phyloP scores from a whole-genome alignment of 2,113 vertebrate genomes.

The Chamaea fasciata region DNA sequence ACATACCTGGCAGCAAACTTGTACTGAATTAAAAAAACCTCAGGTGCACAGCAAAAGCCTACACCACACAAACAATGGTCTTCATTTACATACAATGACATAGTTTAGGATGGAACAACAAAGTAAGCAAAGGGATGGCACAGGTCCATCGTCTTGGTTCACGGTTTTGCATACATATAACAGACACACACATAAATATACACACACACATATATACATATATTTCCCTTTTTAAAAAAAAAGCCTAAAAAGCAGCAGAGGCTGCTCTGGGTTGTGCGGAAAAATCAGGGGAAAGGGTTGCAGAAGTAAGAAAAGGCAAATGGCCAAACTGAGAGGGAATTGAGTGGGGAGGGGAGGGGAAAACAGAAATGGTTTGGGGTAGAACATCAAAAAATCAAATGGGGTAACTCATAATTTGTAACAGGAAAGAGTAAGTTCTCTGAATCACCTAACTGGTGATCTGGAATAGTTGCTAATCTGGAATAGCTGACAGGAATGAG shows the following conservation, averaged over 20 bases:
- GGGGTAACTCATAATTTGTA: neutral
- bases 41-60: neutral
- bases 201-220: neutral
- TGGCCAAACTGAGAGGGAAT: neutral
- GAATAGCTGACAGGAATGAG: neutral
- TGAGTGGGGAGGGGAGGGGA: rapidly evolving
- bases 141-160: neutral
- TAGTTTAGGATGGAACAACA: neutral
- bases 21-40: neutral
- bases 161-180: neutral
- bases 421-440: neutral
- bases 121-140: neutral
- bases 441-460: neutral
- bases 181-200: rapidly evolving
- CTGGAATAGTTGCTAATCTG: neutral
- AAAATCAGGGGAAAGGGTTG: neutral
- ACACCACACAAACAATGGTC: neutral
- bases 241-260: neutral
- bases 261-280: neutral
- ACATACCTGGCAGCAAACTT: neutral
- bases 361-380: neutral
- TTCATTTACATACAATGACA: neutral
- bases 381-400: neutral
- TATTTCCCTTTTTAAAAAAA: neutral
- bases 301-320: neutral